Conservation (phyloP, 2,113 vertebrate genomes). For the Copsychus sechellarum region DNA sequence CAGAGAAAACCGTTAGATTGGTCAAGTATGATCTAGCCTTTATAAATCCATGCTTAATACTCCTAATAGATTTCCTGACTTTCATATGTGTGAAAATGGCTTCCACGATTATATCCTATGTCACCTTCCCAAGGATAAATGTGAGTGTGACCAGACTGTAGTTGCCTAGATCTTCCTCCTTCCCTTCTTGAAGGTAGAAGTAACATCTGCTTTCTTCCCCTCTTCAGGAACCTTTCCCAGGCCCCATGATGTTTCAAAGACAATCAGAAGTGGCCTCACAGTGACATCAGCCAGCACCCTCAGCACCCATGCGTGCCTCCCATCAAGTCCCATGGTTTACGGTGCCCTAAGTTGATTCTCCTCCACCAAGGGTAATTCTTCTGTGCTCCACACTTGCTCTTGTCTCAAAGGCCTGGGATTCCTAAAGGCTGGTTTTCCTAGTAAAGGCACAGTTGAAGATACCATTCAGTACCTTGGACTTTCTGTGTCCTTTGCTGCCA, state of each 20-base stretch:
- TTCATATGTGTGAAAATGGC: not conserved
- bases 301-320: not conserved
- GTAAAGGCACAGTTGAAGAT: too few relatives aligned
- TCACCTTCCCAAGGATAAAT: not conserved
- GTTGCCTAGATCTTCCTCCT: not conserved
- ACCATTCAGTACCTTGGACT: too few relatives aligned
- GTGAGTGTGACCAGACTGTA: not conserved
- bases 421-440: too few relatives aligned
- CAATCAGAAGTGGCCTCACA: not conserved
- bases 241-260: not conserved
- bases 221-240: not conserved
- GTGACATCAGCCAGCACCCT: not conserved
- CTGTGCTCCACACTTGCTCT: not conserved
- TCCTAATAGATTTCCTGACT: not conserved
- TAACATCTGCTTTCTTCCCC: not conserved
- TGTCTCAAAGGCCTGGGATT: too few relatives aligned
- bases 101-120: not conserved
- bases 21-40: not conserved
- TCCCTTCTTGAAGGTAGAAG: not conserved
- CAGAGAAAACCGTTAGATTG: not conserved
- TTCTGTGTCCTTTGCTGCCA: too few relatives aligned
- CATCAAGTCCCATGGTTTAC: not conserved
- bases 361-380: not conserved
- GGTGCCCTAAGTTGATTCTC: not conserved
- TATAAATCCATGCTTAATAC: not conserved